Evolutionary conservation across 2,113 vertebrate species (phyloP).

Genomic region (Calypte anna): DNA sequence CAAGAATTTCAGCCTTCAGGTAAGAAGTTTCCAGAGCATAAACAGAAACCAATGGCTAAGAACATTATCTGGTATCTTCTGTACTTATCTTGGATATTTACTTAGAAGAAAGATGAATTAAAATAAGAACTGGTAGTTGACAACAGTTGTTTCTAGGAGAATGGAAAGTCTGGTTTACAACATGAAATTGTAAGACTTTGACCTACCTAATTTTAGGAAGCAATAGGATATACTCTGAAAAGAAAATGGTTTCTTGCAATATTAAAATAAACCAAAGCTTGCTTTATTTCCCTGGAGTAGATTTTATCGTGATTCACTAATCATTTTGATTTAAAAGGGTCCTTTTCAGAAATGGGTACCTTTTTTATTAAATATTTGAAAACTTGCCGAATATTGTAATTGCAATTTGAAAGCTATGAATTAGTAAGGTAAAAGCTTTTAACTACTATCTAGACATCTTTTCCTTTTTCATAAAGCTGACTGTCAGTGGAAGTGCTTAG

Average conservation of each 20-base stretch:
- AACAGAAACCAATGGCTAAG: not conserved
- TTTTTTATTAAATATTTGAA: conserved; percentile 45
- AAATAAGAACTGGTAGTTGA: not conserved
- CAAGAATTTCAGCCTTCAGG: not conserved
- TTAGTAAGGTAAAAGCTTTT: conserved; percentile 47
- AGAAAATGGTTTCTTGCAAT: not conserved
- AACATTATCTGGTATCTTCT: not conserved
- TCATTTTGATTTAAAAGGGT: conserved; percentile 3
- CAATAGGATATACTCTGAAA: not conserved
- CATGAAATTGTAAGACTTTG: not conserved
- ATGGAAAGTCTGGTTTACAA: not conserved
- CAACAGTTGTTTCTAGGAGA: not conserved
- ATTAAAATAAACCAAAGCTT: not conserved
- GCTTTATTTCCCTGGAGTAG: not conserved
- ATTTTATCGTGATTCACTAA: not conserved
- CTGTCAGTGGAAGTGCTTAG: not conserved
- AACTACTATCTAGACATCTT: not conserved
- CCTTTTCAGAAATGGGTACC: not conserved
- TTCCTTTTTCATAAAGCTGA: not conserved
- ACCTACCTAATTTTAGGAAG: not conserved
- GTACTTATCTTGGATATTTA: not conserved
- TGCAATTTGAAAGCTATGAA: conserved; percentile 43
- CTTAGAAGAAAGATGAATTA: not conserved
- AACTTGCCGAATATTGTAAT: not conserved
- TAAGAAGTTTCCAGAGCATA: not conserved